phyloP scores from a whole-genome alignment of 1,140 invertebrate genomes.

The Gerris buenoi region DNA sequence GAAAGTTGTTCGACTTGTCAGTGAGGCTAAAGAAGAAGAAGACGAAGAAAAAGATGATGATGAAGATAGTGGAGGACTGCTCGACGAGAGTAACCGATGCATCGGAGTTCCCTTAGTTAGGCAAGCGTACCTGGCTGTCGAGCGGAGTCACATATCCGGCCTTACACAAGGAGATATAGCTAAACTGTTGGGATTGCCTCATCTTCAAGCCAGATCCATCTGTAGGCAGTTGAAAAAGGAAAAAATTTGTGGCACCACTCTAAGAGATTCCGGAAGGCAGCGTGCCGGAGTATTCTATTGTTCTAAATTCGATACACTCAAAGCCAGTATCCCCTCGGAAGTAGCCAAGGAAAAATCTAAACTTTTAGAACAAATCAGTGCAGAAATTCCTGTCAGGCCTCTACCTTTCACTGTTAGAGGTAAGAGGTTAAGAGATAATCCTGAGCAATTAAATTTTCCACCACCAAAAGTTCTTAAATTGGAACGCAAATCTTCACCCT shows the following conservation, averaged over 20 bases:
- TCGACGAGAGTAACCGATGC: slow-evolving; percentile 30
- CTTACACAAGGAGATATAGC: slow-evolving; percentile 33
- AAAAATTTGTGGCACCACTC: slow-evolving; percentile 33
- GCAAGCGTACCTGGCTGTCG: slow-evolving; percentile 35
- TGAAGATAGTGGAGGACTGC: slow-evolving; percentile 33
- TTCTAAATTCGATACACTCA: slow-evolving; percentile 7
- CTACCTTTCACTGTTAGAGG: neutral
- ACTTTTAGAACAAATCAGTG: slow-evolving; percentile 11
- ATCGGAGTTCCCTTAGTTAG: slow-evolving; percentile 30
- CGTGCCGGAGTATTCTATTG: slow-evolving; percentile 28
- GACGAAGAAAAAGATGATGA: slow-evolving; percentile 35
- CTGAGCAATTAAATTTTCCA: neutral
- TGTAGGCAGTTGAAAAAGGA: slow-evolving; percentile 34
- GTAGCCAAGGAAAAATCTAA: slow-evolving; percentile 14
- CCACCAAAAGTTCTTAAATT: too few relatives aligned
- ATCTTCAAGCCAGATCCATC: slow-evolving; percentile 35
- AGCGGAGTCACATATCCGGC: slow-evolving; percentile 32
- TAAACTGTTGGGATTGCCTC: slow-evolving; percentile 33
- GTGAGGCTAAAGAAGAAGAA: slow-evolving; percentile 26
- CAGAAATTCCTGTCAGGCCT: neutral
- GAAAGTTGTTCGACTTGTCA: slow-evolving; percentile 35
- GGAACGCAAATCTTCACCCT: neutral
- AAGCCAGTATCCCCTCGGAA: slow-evolving; percentile 7
- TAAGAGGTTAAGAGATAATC: too few relatives aligned
- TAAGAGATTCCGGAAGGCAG: slow-evolving; percentile 39